Percentiles rank a stretch among this genome's conserved stretches.
These are phyloP conservation scores for Heteromormyrus szaboi DNA, from an alignment of 2,797 vertebrate genomes.

Conservation along the genomic window DNA sequence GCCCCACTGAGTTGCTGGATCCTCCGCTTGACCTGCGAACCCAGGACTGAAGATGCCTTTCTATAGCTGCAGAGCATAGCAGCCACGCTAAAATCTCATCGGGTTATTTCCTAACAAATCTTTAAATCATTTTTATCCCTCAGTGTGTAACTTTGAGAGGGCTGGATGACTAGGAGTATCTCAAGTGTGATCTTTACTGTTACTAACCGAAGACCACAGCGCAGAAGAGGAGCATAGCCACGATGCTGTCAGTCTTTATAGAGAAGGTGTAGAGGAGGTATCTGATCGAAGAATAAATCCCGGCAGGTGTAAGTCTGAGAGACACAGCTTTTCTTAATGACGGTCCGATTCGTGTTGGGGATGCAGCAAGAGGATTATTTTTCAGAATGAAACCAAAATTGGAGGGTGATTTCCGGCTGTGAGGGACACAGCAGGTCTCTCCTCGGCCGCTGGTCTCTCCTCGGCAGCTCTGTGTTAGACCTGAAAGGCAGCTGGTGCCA, in stretches of 20 bases:
- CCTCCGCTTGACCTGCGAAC: neutral
- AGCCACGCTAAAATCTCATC: neutral
- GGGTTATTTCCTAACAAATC: neutral
- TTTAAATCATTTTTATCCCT: neutral
- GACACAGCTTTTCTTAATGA: neutral
- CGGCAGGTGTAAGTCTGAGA: neutral
- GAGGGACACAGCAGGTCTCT: neutral
- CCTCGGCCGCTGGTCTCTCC: neutral
- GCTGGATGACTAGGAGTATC: neutral
- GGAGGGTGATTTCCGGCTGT: neutral
- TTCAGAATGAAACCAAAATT: neutral
- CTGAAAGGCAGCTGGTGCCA: neutral
- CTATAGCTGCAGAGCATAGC: neutral
- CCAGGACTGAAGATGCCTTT: neutral
- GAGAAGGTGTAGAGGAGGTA: neutral
- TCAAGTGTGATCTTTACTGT: neutral
- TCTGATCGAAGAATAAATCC: neutral
- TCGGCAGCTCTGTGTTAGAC: neutral
- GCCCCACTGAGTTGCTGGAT: constrained; percentile 53
- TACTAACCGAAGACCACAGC: neutral
- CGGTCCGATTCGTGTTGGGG: neutral
- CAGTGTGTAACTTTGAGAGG: neutral
- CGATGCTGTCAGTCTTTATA: neutral
- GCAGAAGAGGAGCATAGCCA: neutral
- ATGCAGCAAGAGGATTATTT: neutral